Evolutionary conservation across 2,113 vertebrate species (phyloP).

Genomic region (Condylura cristata): DNA sequence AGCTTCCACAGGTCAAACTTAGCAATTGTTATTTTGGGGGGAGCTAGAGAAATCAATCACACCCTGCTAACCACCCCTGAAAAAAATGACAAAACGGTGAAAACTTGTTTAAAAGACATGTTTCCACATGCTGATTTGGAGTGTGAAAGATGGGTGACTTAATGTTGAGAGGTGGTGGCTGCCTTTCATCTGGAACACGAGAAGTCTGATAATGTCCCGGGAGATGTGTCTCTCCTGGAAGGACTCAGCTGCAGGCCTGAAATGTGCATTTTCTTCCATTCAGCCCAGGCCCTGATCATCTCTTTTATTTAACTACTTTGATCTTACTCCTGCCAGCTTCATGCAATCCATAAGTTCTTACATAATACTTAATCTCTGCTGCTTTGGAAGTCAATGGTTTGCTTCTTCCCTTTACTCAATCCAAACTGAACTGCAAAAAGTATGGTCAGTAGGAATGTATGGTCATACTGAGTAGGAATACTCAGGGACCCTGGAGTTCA

Average conservation of each 20-base stretch:
- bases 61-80: background rate
- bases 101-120: background rate
- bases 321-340: background rate
- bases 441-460: background rate
- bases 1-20: background rate
- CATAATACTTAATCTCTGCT: background rate
- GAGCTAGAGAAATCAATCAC: background rate
- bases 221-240: background rate
- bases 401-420: background rate
- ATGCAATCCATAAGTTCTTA: background rate
- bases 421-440: background rate
- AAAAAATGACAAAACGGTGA: background rate
- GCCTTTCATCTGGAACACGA: background rate
- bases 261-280: background rate
- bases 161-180: too few relatives aligned
- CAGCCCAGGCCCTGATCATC: background rate
- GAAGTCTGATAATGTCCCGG: background rate
- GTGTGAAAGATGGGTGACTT: background rate
- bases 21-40: background rate
- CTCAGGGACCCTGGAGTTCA: background rate
- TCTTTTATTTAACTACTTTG: background rate
- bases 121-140: background rate
- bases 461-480: background rate
- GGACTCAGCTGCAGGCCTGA: background rate
- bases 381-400: background rate